Evolutionary conservation across 2,888 invertebrate genomes (phyloP), one percentile per base, ranked within the genome.

Genomic region (Chloroclystis v-ata): DNA sequence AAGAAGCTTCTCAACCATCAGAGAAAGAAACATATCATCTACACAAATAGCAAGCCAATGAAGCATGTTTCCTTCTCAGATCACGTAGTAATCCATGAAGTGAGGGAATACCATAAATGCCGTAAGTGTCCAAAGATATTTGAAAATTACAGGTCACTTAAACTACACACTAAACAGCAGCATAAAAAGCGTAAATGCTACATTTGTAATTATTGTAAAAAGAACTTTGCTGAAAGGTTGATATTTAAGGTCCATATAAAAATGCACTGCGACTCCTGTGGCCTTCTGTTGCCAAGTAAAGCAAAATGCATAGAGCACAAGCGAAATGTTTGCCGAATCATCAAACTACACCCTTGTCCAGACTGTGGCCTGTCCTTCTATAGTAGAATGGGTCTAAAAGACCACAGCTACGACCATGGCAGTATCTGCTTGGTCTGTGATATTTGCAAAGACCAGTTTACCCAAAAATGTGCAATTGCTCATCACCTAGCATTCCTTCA

Each of bases 101-200:
- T 84, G 0, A 72, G 66, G 35, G 76, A 81, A 43, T 82, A 83
- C 44, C 80, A 84, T 30, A 74, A 75, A 47, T 86, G 87, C 50
- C 67, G 81, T 12, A 86, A 85, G 52, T 87, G 86, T 35, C 60
- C 78, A 0, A 78, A 72, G 43, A 77, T 82, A 48, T 86, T 78
- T 52, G 70, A 79, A 52, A 52, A 67, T 1, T 80, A 85, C 42
- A 58, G 65, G 37, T 59, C 60, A 0, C 53, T 87, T 1, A 79
- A 76, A 43, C 37, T 16, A 0, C 87, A 86, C 14, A 79, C 71
- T 65, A 82, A 74, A 48, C 56, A 57, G 1, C 52, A 57, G 0
- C 86, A 87, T 43, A 82, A 75, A 52, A 86, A 84, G 54, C 74
- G 82, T 5, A 85, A 80, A 59, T 78, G 79, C 39, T 87, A 85